A percentile compares a stretch with the other conserved stretches of the same genome.
Evolutionary conservation across 2,797 vertebrate genomes (phyloP).

Genomic region (Falco concolor): DNA sequence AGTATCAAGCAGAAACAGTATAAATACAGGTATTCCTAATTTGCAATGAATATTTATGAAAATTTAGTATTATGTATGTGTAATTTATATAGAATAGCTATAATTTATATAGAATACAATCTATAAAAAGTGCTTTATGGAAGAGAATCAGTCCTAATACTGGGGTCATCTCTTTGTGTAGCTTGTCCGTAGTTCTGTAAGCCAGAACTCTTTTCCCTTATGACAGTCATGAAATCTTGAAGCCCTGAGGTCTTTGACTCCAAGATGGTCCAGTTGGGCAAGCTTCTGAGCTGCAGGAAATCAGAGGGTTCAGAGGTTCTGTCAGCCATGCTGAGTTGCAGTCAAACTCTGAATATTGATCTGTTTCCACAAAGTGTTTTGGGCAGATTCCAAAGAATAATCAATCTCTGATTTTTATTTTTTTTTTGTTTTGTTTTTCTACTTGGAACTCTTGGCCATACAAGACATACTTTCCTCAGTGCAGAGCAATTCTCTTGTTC

Average conservation of each 20-base stretch:
- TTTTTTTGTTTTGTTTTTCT: not conserved
- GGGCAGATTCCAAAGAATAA: not conserved
- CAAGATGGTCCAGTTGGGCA: not conserved
- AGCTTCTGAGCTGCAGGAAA: not conserved
- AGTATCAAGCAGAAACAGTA: not conserved
- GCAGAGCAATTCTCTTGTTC: not conserved
- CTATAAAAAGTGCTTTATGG: not conserved
- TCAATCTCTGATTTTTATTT: not conserved
- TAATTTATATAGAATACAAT: not conserved
- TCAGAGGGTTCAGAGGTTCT: not conserved
- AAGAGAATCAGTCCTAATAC: not conserved
- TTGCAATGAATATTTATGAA: not conserved
- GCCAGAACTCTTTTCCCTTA: not conserved
- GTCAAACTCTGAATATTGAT: not conserved
- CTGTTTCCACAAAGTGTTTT: not conserved
- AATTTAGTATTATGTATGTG: not conserved
- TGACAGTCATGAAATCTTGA: not conserved
- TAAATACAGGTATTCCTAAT: not conserved
- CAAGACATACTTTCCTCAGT: not conserved
- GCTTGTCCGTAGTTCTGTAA: not conserved
- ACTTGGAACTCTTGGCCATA: not conserved
- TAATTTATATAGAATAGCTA: not conserved
- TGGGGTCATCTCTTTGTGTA: not conserved
- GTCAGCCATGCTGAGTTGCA: not conserved
- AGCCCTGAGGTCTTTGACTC: not conserved